Conservation (phyloP, 1,140 invertebrate genomes). For the Elymnias hypermnestra region DNA sequence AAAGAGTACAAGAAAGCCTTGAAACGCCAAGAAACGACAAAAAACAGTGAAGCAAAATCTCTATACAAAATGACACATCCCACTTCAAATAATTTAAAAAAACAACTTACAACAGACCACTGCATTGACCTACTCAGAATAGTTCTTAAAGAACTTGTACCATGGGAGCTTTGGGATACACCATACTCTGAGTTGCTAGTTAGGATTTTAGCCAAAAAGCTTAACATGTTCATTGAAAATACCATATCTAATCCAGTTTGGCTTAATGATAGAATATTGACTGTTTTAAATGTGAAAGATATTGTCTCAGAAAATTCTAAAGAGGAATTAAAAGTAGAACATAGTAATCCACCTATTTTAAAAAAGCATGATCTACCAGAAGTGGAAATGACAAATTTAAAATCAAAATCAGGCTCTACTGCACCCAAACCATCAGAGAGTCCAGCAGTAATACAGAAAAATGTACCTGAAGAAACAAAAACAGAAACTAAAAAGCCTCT, state of each 20-base stretch:
- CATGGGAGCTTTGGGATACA: slow-evolving; percentile 81
- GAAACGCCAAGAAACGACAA: slow-evolving; percentile 66
- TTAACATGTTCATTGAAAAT: slow-evolving; percentile 70
- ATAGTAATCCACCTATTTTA: neutral
- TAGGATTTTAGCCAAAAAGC: slow-evolving; percentile 78
- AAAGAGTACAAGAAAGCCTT: slow-evolving; percentile 76
- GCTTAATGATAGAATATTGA: slow-evolving; percentile 73
- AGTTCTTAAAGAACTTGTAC: slow-evolving; percentile 78
- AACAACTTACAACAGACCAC: slow-evolving; percentile 69
- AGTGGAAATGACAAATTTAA: neutral
- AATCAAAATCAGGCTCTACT: neutral
- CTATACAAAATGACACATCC: slow-evolving; percentile 58
- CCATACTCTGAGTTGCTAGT: slow-evolving; percentile 79
- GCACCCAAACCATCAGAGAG: neutral
- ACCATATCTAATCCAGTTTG: slow-evolving; percentile 71
- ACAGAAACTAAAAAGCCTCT: slow-evolving; percentile 23
- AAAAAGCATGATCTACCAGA: neutral
- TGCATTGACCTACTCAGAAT: slow-evolving; percentile 78
- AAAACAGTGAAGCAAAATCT: slow-evolving; percentile 36
- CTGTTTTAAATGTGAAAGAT: slow-evolving; percentile 24
- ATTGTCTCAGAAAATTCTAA: slow-evolving; percentile 7
- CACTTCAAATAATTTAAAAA: slow-evolving; percentile 58
- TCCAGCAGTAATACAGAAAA: slow-evolving; percentile 3
- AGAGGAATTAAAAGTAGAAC: neutral
- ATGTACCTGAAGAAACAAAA: slow-evolving; percentile 4